Base-by-base conservation (phyloP, 2,888 invertebrate genomes). In the Pandemis corylana region DNA sequence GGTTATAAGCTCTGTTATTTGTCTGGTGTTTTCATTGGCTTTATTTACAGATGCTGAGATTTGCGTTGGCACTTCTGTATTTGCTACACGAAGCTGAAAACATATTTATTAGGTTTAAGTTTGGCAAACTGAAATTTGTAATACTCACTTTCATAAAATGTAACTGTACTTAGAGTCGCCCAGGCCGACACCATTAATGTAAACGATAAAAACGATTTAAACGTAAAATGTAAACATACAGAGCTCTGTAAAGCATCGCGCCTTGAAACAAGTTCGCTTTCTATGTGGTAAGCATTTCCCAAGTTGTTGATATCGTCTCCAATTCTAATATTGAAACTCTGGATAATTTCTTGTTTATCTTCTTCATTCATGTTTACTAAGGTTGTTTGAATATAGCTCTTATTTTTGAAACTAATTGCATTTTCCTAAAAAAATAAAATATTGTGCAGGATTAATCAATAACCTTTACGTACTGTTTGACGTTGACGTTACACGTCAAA, bases 41-140 rank as follows among this genome's bases (percentile, higher is more conserved):
- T 95, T 95, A 77, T 95, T 91, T n/a, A 97, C 90, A 0, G 96
- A 95, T n/a, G 95, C 89, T 80, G 96, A 95, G 61, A 96, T 91
- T 83, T 95, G 96, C 15, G 96, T 95, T 3, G 96, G 95, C n/a
- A 96, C 95, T 81, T 96, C 95, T 79, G 94, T 93, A 80, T 96
- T 96, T 13, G 95, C 95, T 83, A 96, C 88, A 78, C 96, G 95
- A 46, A 97, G 86, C 97, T 97, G 83, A 41, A 90, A 85, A 71
- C 15, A 63, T 61, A 71, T 69, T 41, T 41, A 15, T 36, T 7
- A 15, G 53, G 12, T 59, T 10, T 28, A 5, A 28, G 7, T 59
- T 59, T 10, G 28, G 10, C 12, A 28, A 59, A 51, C 12, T 51
- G 6, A 51, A 13, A 51, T n/a, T 51, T n/a, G 5, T 12, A 13